Conservation (phyloP, 2,797 vertebrate genomes). For the Microctenopoma lineatum region DNA sequence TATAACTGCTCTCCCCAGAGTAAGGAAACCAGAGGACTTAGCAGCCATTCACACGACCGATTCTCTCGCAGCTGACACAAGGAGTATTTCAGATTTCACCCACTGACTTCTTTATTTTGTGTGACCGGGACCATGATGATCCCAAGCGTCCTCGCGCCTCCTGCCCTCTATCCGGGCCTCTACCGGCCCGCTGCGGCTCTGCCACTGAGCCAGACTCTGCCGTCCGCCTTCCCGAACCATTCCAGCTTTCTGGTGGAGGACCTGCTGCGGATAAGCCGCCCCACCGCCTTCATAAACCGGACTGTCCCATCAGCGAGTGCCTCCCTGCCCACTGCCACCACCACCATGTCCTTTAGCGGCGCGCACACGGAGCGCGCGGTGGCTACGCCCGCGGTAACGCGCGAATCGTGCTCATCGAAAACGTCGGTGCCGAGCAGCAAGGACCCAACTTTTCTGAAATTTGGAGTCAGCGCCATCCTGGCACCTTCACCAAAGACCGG, state of each 20-base stretch:
- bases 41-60: conserved; percentile 76
- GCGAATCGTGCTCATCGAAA: conserved; percentile 85
- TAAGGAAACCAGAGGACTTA: conserved; percentile 81
- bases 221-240: conserved; percentile 86
- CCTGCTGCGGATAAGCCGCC: conserved; percentile 92
- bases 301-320: conserved; percentile 75
- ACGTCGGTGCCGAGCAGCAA: conserved; percentile 76
- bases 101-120: conserved; percentile 6
- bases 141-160: conserved; percentile 91
- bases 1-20: conserved; percentile 86
- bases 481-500: conserved; percentile 90
- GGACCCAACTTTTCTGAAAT: conserved; percentile 92
- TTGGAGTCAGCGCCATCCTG: conserved; percentile 96
- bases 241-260: conserved; percentile 97
- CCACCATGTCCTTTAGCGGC: conserved; percentile 76
- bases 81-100: conserved; percentile 64
- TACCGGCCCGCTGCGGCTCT: conserved; percentile 90
- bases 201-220: conserved; percentile 89
- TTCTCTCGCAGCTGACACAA: conserved; percentile 62
- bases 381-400: conserved; percentile 66
- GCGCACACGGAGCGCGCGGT: conserved; percentile 45
- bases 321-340: conserved; percentile 80
- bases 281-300: conserved; percentile 85
- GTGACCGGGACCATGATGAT: conserved; percentile 90
- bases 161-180: conserved; percentile 91